Conservation (phyloP, 2,888 invertebrate genomes). For the Peribatodes rhomboidaria region DNA sequence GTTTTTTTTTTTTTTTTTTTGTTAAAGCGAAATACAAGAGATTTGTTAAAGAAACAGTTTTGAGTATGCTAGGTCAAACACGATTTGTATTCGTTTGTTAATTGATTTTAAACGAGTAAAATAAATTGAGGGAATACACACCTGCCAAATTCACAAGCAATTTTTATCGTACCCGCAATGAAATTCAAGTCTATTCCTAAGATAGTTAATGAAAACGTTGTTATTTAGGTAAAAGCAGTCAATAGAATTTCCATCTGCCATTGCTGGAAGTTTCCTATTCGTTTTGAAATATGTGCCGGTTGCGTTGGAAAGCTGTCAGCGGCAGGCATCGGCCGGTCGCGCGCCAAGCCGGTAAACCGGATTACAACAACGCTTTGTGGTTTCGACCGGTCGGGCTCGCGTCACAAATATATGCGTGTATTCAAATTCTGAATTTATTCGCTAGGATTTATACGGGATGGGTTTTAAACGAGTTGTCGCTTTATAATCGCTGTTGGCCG, state of each 20-base stretch:
- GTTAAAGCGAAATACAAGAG: too few species aligned
- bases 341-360: conserved; percentile 69
- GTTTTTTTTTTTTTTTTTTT: too few species aligned
- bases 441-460: conserved; percentile 42
- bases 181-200: too few species aligned
- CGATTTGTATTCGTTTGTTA: too few species aligned
- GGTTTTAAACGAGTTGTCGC: conserved; percentile 1
- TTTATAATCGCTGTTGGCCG: neutral
- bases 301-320: conserved; percentile 54
- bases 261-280: conserved; percentile 40
- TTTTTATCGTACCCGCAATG: too few species aligned
- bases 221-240: neutral
- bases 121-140: too few species aligned
- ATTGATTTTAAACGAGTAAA: neutral
- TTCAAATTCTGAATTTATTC: conserved; percentile 59
- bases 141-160: too few species aligned
- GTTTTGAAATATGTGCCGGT: conserved; percentile 43
- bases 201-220: too few species aligned
- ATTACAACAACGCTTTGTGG: conserved; percentile 69
- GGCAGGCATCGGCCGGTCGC: conserved; percentile 59
- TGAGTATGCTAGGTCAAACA: too few species aligned
- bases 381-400: conserved; percentile 55
- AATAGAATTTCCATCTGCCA: conserved; percentile 36
- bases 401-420: conserved; percentile 60
- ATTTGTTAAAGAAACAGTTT: too few species aligned